phyloP scores from a whole-genome alignment of 1,140 invertebrate species.

The Drosophila suzukii region DNA sequence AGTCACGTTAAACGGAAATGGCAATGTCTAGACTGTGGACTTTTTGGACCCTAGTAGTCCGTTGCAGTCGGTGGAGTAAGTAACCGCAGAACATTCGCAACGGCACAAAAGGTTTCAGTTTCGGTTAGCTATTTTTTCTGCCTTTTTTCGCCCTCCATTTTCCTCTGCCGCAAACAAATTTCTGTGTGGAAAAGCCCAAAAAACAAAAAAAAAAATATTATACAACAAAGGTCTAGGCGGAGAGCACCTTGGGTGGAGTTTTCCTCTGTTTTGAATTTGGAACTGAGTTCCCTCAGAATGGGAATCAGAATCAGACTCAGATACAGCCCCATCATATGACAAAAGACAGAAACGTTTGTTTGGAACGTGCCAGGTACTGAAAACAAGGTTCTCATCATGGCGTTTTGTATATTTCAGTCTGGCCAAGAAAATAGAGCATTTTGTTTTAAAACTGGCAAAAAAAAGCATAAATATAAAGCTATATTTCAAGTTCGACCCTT shows the following conservation, averaged over 20 bases:
- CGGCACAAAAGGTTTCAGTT: constrained; percentile 67
- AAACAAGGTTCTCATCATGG: constrained; percentile 2
- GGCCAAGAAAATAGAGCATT: neutral
- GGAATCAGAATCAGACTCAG: neutral
- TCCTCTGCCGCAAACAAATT: constrained; percentile 34
- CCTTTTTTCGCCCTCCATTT: neutral
- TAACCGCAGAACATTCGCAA: constrained; percentile 68
- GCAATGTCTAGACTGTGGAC: constrained; percentile 79
- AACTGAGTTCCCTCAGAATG: constrained; percentile 11
- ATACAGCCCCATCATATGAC: constrained; percentile 28
- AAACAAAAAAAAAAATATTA: constrained; percentile 15
- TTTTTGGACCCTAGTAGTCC: constrained; percentile 37
- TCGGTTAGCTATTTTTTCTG: constrained; percentile 37
- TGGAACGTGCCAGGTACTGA: constrained; percentile 20
- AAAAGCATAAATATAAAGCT: neutral
- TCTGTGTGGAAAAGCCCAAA: constrained; percentile 17
- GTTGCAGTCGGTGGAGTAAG: constrained; percentile 13
- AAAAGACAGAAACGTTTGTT: constrained; percentile 44
- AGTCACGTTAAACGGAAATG: constrained; percentile 81
- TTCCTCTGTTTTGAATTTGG: neutral
- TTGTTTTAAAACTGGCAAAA: neutral
- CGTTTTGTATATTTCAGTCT: neutral
- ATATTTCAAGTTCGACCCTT: too few species aligned
- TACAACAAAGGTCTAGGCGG: constrained; percentile 8
- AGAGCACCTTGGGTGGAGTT: neutral